A percentile compares a stretch with the other conserved stretches of the same genome.
These are phyloP conservation scores for Papilio polytes DNA, from an alignment of 1,140 invertebrate genomes.

Conservation along the genomic window DNA sequence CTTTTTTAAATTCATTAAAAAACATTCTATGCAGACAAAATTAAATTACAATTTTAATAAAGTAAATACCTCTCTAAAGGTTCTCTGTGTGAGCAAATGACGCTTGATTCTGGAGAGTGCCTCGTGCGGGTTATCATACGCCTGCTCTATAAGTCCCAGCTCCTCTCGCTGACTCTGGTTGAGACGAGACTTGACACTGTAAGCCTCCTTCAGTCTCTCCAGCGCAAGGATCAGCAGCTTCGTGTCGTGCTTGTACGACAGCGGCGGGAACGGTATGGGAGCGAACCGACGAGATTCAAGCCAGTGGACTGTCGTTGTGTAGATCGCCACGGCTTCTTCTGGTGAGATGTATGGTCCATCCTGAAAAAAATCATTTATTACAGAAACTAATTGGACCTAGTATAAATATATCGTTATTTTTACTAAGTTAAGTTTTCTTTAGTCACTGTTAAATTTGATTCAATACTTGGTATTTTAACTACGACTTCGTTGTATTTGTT, in stretches of 20 bases:
- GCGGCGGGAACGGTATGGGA: constrained; percentile 99
- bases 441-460: no score
- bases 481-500: no score
- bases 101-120: constrained; percentile 99
- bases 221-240: constrained; percentile 98
- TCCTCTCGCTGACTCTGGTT: constrained; percentile 99
- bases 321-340: constrained; percentile 99
- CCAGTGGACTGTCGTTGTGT: constrained; percentile 99
- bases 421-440: no score
- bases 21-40: no score
- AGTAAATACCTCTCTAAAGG: constrained; percentile 95
- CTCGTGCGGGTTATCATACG: constrained; percentile 99
- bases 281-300: constrained; percentile 98
- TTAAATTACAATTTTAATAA: background rate
- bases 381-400: no score
- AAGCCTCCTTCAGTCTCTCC: constrained; percentile 99
- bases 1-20: no score
- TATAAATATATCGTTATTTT: no score
- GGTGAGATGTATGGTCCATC: constrained; percentile 99
- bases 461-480: no score
- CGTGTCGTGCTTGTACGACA: constrained; percentile 99
- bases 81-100: constrained; percentile 98
- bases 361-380: constrained; percentile 64
- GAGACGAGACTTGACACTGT: constrained; percentile 98
- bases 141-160: constrained; percentile 99